Evolutionary conservation across 2,113 vertebrate genomes (phyloP).

Genomic region (Danionella cerebrum): DNA sequence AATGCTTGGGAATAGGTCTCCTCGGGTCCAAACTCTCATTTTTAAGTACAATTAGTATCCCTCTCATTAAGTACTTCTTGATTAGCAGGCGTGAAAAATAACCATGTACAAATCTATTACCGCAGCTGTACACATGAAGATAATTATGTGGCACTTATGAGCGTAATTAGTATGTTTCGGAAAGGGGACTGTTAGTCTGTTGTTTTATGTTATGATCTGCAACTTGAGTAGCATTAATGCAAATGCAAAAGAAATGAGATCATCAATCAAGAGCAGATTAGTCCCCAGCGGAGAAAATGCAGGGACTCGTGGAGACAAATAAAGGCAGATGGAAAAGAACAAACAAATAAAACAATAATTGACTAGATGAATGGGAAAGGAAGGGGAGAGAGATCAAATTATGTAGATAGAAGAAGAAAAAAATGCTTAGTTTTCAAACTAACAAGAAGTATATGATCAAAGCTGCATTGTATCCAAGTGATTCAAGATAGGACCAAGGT

Average conservation of each 20-base stretch:
- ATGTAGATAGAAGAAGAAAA: background rate
- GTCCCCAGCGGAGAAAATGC: conserved; percentile 13
- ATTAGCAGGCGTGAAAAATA: background rate
- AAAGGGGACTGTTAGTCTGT: conserved; percentile 23
- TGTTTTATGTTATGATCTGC: conserved; percentile 32
- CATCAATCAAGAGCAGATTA: conserved; percentile 35
- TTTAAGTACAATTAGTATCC: conserved; percentile 1
- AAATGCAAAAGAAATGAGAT: conserved; percentile 46
- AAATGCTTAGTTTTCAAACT: conserved; percentile 12
- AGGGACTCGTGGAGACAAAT: conserved; percentile 15
- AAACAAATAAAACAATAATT: conserved; percentile 25
- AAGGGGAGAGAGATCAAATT: background rate
- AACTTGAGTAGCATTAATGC: conserved; percentile 20
- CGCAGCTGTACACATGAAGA: conserved; percentile 7
- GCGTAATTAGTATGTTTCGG: conserved; percentile 26
- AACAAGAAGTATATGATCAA: background rate
- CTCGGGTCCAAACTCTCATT: too few species aligned
- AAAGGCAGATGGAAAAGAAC: conserved; percentile 24
- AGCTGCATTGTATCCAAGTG: background rate
- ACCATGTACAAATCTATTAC: conserved; percentile 14
- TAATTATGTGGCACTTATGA: conserved; percentile 33
- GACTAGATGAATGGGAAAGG: background rate
- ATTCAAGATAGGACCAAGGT: background rate
- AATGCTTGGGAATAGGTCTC: too few species aligned
- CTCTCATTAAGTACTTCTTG: background rate